These are phyloP conservation scores for Chymomyza procnemis DNA, from an alignment of 2,888 invertebrate species.

Conservation along the genomic window DNA sequence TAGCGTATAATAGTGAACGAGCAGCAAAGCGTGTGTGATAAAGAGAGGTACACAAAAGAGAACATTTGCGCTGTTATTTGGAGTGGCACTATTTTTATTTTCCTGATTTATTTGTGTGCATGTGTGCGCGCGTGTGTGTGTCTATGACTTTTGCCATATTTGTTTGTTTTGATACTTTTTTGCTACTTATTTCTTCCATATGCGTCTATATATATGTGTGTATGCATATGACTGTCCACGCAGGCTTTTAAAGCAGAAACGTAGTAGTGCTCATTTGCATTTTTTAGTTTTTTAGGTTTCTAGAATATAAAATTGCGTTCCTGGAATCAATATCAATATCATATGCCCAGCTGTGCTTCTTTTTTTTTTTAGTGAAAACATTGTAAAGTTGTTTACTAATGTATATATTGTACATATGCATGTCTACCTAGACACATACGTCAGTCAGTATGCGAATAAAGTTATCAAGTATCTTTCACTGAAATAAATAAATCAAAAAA, in stretches of 20 bases:
- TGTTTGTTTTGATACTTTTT: slow-evolving; percentile 62
- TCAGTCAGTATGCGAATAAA: background rate
- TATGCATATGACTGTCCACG: slow-evolving; percentile 2
- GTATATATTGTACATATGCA: too few relatives aligned
- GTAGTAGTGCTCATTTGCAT: slow-evolving; percentile 32
- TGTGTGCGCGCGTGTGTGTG: slow-evolving; percentile 15
- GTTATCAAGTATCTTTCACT: background rate
- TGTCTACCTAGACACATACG: too few relatives aligned
- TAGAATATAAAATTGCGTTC: slow-evolving; percentile 24
- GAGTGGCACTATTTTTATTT: slow-evolving; percentile 39
- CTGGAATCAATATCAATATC: slow-evolving; percentile 4
- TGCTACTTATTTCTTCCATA: slow-evolving; percentile 17
- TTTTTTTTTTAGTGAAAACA: slow-evolving; percentile 65
- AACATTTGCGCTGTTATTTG: slow-evolving; percentile 20
- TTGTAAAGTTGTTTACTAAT: background rate
- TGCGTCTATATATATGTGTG: slow-evolving; percentile 3
- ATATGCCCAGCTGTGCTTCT: slow-evolving; percentile 62
- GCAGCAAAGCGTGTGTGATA: slow-evolving; percentile 6
- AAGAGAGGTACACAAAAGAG: slow-evolving; percentile 7
- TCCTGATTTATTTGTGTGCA: slow-evolving; percentile 24
- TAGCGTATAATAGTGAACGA: background rate
- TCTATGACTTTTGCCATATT: slow-evolving; percentile 49
- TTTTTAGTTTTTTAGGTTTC: slow-evolving; percentile 34
- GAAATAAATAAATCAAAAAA: slow-evolving; percentile 1
- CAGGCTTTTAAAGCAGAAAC: too few relatives aligned